Base-by-base conservation (phyloP, 2,113 vertebrate species). In the Albula glossodonta region DNA sequence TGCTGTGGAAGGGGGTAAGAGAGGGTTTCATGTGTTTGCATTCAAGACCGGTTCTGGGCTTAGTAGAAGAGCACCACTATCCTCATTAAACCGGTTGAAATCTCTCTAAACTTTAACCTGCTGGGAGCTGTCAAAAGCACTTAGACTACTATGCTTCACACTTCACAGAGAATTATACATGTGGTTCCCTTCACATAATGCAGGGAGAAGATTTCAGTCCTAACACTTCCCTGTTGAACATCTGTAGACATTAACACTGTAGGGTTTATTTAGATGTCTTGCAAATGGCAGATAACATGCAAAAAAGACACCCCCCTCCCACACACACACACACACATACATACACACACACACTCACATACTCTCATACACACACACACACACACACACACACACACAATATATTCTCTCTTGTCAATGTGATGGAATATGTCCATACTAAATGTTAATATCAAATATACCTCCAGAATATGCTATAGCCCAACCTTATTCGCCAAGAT, bases 131-230 rank as follows among this genome's bases (percentile, higher is more conserved):
- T 96, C 95, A 94, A 86, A 92, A 92, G 88, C 89, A 90, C 93
- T 95, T 94, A 94, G 80, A 89, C 84, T 93, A 91, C 90, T 88
- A 88, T 89, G 88, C 90, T 90, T 92, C 91, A 87, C 86, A 92
- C 93, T 94, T 94, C 93, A 95, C 91, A 93, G 89, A 92, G 92
- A 94, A 94, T 93, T 95, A 95, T 91, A 89, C 91, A 94, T 93
- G 91, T 88, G 85, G 41, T 91, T 92, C 92, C 93, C 89, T 88
- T 52, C 85, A 91, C 86, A 90, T 86, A 87, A 91, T 88, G 90
- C 83, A 88, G 89, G 87, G 89, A 93, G 86, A 93, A 92, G 88
- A 91, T 91, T 91, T 90, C 87, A 91, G 86, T 84, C 93, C 91
- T 89, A 89, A 92, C 91, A 89, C 89, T 90, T 91, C 91, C 90